Evolutionary conservation across 2,113 vertebrate species (phyloP).

Genomic region (Osmerus eperlanus): DNA sequence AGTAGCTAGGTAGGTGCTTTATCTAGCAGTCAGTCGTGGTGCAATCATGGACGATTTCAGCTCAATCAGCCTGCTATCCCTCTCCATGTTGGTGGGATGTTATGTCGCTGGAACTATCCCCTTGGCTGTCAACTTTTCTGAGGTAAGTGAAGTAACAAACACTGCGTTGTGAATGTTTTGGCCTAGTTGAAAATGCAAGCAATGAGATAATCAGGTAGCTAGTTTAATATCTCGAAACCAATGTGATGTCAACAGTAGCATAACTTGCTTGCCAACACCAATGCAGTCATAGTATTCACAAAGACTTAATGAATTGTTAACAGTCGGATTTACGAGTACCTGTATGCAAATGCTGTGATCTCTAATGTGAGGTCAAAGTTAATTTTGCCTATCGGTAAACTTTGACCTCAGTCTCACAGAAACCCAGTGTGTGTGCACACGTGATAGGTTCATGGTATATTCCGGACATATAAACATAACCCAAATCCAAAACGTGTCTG

Average conservation of each 20-base stretch:
- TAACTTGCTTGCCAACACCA: too few species aligned
- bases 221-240: not conserved
- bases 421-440: too few species aligned
- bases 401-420: not conserved
- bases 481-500: too few species aligned
- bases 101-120: slow-evolving; percentile 97
- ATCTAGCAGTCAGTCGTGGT: not conserved
- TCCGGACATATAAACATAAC: not conserved
- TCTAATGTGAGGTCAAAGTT: not conserved
- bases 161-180: too few species aligned
- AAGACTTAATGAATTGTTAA: too few species aligned
- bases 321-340: too few species aligned
- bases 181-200: too few species aligned
- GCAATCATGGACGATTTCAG: slow-evolving; percentile 89
- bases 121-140: slow-evolving; percentile 94
- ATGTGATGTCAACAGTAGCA: too few species aligned
- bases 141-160: slow-evolving; percentile 77
- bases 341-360: not conserved
- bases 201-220: too few species aligned
- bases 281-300: too few species aligned
- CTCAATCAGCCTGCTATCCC: slow-evolving; percentile 90
- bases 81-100: slow-evolving; percentile 95
- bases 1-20: too few species aligned
- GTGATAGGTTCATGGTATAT: too few species aligned
- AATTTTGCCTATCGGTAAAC: not conserved